Conservation (phyloP, 2,888 invertebrate species). For the Lapara coniferarum region DNA sequence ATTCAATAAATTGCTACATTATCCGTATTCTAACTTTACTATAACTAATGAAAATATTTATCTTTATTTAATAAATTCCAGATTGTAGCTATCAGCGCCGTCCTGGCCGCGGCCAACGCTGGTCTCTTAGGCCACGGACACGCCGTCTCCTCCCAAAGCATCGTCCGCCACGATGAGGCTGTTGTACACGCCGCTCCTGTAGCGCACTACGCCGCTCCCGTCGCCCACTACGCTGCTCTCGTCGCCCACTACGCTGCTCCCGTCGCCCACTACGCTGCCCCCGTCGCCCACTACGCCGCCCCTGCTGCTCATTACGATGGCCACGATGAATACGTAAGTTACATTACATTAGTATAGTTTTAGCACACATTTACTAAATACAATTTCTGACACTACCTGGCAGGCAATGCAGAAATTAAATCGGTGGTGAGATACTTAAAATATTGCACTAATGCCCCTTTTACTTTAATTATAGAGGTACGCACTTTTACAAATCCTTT, state of each 20-base stretch:
- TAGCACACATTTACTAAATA: no score
- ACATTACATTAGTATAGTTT: neutral
- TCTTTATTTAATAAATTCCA: conserved; percentile 41
- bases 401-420: no score
- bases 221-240: conserved; percentile 38
- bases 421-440: no score
- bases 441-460: no score
- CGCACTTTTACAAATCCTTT: no score
- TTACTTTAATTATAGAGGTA: no score
- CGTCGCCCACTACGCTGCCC: conserved; percentile 36
- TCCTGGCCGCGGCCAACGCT: conserved; percentile 74
- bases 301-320: conserved; percentile 43
- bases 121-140: conserved; percentile 59
- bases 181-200: conserved; percentile 32
- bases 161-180: conserved; percentile 47
- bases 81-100: conserved; percentile 69
- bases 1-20: no score
- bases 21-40: no score
- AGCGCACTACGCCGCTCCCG: conserved; percentile 42
- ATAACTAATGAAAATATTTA: neutral
- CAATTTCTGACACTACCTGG: no score
- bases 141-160: conserved; percentile 71
- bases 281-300: conserved; percentile 42
- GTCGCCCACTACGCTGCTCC: conserved; percentile 35
- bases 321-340: conserved; percentile 35